phyloP scores from a whole-genome alignment of 2,797 vertebrate genomes.

The Sardinella longiceps region DNA sequence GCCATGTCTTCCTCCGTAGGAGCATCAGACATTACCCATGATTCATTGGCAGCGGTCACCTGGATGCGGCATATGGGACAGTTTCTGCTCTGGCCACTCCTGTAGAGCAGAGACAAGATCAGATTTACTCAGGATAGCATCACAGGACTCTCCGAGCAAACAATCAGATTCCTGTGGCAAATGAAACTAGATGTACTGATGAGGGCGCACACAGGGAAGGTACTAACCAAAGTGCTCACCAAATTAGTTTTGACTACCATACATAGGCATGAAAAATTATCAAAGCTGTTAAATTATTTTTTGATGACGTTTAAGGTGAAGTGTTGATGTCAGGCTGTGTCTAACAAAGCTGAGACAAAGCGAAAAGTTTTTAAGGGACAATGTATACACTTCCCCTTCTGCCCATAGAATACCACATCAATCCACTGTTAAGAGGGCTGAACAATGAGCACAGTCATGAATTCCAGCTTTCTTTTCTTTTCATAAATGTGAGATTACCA shows the following conservation, averaged over 20 bases:
- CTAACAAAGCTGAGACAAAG: background rate
- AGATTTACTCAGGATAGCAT: too few species aligned
- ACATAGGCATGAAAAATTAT: too few species aligned
- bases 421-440: background rate
- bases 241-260: too few species aligned
- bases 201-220: too few species aligned
- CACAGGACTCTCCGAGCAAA: background rate
- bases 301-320: too few species aligned
- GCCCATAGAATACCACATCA: background rate
- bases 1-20: conserved; percentile 96
- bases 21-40: conserved; percentile 95
- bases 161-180: too few species aligned
- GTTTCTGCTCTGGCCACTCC: conserved; percentile 93
- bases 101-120: conserved; percentile 54
- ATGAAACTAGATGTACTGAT: too few species aligned
- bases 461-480: background rate
- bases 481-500: background rate
- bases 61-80: conserved; percentile 96
- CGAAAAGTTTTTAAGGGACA: background rate
- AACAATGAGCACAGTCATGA: background rate
- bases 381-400: background rate
- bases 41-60: conserved; percentile 90
- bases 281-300: too few species aligned
- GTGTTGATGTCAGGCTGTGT: too few species aligned
- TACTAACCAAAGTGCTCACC: too few species aligned